Evolutionary conservation across 2,888 invertebrate genomes (phyloP), one percentile per base, ranked within the genome.

Genomic region (Cryptocheilus praepositus): DNA sequence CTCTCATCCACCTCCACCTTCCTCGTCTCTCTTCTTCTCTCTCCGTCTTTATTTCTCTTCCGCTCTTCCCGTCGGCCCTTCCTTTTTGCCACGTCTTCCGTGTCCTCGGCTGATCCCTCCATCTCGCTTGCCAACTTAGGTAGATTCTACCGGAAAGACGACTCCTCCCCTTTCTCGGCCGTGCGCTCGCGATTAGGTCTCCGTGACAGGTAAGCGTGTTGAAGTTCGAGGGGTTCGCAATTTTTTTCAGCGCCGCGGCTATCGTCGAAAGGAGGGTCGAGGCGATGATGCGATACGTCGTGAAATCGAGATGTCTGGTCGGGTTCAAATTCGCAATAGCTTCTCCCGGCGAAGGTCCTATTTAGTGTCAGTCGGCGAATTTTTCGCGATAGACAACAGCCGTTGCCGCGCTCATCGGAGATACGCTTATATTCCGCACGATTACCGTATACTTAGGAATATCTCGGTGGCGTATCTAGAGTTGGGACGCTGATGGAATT

Each of bases 401-500:
- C 36, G 36, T 7, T 36, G 36, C 13, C 36, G 36, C 4, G 7
- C 61, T 28, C 7, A 46, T 19, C 15, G 46, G 8, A 25, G 22
- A 64, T 36, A 36, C 36, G 36, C 11, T 36, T 36, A 36, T 36
- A 11, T 11, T 11, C 36, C 13, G 36, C 3, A 1, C 36, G 36
- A 36, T 36, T 11, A 11, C 36, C 36, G 36, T 36, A 36, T 36
- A 36, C 36, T 36, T 11, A 11, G 36, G 36, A 36, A 36, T 36
- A 36, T 36, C 36, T 36, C 36, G 36, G 36, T 36, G 36, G 36
- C 36, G 36, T 36, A 36, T 36, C 36, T 36, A 11, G 36, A 7
- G 11, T 36, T 11, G 36, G 43, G 61, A 45, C 58, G 52, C 64
- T 64, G 51, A 71, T 68, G 76, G 74, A 71, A 74, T 71, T 67